These are phyloP conservation scores for Synergus umbraculus DNA, from an alignment of 2,888 invertebrate species.

Conservation along the genomic window DNA sequence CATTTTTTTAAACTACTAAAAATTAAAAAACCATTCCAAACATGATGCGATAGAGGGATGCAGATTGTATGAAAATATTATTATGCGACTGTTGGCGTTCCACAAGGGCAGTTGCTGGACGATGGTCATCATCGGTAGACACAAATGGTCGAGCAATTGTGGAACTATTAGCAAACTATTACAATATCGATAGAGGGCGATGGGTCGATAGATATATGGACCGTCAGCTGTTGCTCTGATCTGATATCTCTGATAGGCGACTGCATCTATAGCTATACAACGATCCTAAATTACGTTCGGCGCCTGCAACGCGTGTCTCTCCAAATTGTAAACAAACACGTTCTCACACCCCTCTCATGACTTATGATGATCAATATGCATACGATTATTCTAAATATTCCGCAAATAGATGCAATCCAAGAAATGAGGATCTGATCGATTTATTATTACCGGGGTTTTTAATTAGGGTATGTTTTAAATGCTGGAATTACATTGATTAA, in stretches of 20 bases:
- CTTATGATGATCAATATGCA: slow-evolving; percentile 10
- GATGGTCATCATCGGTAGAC: slow-evolving; percentile 49
- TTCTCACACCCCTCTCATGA: slow-evolving; percentile 39
- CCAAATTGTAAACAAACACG: slow-evolving; percentile 48
- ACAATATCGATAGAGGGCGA: slow-evolving; percentile 64
- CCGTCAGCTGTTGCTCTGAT: slow-evolving; percentile 68
- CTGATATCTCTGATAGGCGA: slow-evolving; percentile 57
- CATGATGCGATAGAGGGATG: background rate
- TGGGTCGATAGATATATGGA: slow-evolving; percentile 66
- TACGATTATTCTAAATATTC: background rate
- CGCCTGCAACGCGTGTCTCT: slow-evolving; percentile 48
- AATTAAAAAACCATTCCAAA: too few species aligned
- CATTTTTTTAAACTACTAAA: too few species aligned
- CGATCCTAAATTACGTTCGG: slow-evolving; percentile 44
- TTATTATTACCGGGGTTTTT: background rate
- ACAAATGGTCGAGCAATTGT: slow-evolving; percentile 62
- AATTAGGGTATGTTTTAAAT: background rate
- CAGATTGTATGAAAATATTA: slow-evolving; percentile 18
- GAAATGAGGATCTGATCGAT: background rate
- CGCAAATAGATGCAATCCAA: background rate
- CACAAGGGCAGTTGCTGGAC: slow-evolving; percentile 33
- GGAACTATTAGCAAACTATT: slow-evolving; percentile 70
- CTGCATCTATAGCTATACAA: slow-evolving; percentile 25
- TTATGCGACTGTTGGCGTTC: slow-evolving; percentile 1
- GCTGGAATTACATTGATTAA: too few species aligned